Conservation (phyloP, 2,888 invertebrate genomes). For the Sarcophaga carnaria region DNA sequence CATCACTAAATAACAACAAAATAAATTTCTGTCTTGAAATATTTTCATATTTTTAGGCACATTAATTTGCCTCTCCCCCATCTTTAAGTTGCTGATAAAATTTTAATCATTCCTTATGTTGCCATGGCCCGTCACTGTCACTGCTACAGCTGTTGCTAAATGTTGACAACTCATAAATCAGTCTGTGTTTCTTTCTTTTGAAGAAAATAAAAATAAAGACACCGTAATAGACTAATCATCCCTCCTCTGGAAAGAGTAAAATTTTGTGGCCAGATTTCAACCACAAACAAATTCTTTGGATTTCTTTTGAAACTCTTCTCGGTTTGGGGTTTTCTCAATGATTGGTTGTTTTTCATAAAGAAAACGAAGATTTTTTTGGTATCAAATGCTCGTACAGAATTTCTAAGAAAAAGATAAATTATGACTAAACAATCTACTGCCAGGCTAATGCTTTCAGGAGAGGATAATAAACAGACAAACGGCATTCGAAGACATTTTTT, state of each 20-base stretch:
- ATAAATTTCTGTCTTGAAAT: neutral
- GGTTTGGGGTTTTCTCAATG: neutral
- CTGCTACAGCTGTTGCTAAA: neutral
- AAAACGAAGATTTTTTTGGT: neutral
- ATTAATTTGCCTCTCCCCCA: neutral
- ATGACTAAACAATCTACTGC: too few species aligned
- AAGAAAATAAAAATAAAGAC: too few species aligned
- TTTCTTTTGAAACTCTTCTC: neutral
- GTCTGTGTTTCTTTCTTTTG: neutral
- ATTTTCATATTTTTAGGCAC: neutral
- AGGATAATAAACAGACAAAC: neutral
- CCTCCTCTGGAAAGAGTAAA: neutral
- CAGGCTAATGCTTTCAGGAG: neutral
- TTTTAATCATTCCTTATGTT: constrained; percentile 23
- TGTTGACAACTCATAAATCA: constrained; percentile 48
- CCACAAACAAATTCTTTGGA: constrained; percentile 13
- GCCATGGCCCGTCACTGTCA: neutral
- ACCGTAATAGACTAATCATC: constrained; percentile 36
- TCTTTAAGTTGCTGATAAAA: constrained; percentile 30
- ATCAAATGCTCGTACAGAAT: neutral
- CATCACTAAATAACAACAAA: neutral
- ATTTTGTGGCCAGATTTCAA: constrained; percentile 7
- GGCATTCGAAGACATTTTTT: neutral
- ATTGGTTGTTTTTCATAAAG: too few species aligned
- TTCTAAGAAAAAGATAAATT: neutral